Base-by-base conservation (phyloP, 2,888 invertebrate species). In the Ophion costatus region DNA sequence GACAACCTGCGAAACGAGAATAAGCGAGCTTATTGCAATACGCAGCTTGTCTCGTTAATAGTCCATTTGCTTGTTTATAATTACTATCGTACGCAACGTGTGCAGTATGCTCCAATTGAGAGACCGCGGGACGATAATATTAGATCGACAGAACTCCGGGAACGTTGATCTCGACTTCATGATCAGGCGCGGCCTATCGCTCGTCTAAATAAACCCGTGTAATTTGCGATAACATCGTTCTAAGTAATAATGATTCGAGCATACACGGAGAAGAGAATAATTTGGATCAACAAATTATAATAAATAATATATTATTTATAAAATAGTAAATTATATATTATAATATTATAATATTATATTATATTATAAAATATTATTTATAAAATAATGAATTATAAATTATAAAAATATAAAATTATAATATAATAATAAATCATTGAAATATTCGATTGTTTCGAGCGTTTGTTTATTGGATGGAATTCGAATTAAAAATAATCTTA, bases 31-130 rank as follows among this genome's bases (percentile, higher is more conserved):
- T 24, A 75, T 63, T 51, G 63, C 79, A 69, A 70, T 69, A 63
- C 45, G 10, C 38, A 33, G 57, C 74, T 20, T 51, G 69, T 56
- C 69, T 29, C 42, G 59, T 79, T 84, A 69, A 86, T 86, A 76
- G 82, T 69, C 66, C 63, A 56, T 63, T 86, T 56, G 70, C 82
- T 86, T 86, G 75, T 86, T 86, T 86, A 81, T 81, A 81, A 86
- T 86, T 86, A 86, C 84, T 45, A 33, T 67, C 78, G 83, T 80
- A 33, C 56, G 73, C 69, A 33, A 74, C 70, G 66, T 76, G 61
- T 69, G 63, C 63, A 74, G 57, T 69, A 22, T 45, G n/a, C 29
- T 56, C 64, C 85, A 86, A 78, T 83, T 78, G 80, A 80, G 69
- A 57, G 64, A 33, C 63, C 29, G 51, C 14, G 51, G 0, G 63